A percentile compares a stretch with the other conserved stretches of the same genome.
phyloP scores from a whole-genome alignment of 2,113 vertebrate genomes.

The Labrus mixtus region DNA sequence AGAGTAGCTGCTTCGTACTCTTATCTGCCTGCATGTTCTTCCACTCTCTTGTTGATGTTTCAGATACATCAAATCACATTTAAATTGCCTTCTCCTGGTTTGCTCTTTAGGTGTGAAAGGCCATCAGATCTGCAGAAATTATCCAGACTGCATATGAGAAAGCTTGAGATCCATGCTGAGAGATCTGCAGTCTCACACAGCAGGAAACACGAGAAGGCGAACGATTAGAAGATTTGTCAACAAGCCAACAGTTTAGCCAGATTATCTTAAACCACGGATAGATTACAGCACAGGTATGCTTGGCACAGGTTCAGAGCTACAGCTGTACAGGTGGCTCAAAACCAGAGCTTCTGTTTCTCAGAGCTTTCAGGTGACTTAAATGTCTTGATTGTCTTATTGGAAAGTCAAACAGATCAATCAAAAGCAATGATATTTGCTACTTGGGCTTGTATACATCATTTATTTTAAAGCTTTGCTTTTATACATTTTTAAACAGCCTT shows the following conservation, averaged over 20 bases:
- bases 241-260: conserved; percentile 4
- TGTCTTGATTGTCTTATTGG: neutral
- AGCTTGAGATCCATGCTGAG: no score
- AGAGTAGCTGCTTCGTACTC: no score
- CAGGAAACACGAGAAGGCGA: neutral
- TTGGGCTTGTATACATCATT: no score
- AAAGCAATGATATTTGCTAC: neutral
- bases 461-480: no score
- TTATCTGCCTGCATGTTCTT: no score
- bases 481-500: no score
- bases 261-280: neutral
- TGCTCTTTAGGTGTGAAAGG: no score
- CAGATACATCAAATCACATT: no score
- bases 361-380: neutral
- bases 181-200: neutral
- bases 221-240: neutral
- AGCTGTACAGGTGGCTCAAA: neutral
- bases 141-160: no score
- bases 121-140: no score
- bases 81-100: no score
- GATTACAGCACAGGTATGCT: neutral
- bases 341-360: neutral
- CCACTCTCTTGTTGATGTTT: no score
- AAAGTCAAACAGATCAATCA: neutral
- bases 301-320: neutral